These are phyloP conservation scores for Physocephala rufipes DNA, from an alignment of 2,888 invertebrate genomes.

Conservation along the genomic window DNA sequence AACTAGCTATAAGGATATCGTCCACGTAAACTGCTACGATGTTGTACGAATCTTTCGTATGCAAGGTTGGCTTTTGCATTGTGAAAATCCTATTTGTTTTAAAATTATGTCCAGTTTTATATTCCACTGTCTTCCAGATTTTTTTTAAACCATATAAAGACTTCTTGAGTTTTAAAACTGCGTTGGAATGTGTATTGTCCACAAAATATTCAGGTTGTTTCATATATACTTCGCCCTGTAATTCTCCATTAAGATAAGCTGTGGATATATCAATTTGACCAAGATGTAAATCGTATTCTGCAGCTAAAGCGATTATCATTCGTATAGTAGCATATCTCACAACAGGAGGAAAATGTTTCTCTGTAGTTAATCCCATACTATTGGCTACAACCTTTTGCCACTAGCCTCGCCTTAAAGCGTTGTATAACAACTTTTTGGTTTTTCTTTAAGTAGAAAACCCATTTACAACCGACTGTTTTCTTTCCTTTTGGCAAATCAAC, in stretches of 20 bases:
- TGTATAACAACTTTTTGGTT: constrained; percentile 39
- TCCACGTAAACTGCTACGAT: too few relatives aligned
- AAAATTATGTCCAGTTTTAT: constrained; percentile 39
- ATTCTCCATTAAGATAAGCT: constrained; percentile 45
- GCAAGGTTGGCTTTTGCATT: constrained; percentile 42
- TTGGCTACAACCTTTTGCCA: constrained; percentile 44
- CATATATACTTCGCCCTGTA: constrained; percentile 42
- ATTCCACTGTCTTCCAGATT: constrained; percentile 47
- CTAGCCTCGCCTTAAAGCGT: constrained; percentile 41
- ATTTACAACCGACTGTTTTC: constrained; percentile 43
- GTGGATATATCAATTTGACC: constrained; percentile 46
- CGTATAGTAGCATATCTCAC: constrained; percentile 43
- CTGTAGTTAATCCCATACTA: constrained; percentile 31
- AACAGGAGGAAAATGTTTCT: constrained; percentile 43
- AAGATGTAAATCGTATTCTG: constrained; percentile 41
- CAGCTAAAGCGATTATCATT: constrained; percentile 44
- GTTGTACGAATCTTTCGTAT: too few relatives aligned
- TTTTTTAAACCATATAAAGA: constrained; percentile 47
- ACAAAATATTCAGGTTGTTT: constrained; percentile 39
- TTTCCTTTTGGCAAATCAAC: constrained; percentile 38
- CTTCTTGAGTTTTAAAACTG: constrained; percentile 39
- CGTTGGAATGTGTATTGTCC: constrained; percentile 2
- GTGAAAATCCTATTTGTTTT: constrained; percentile 39
- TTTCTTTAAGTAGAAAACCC: constrained; percentile 43
- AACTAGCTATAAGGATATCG: too few relatives aligned